A percentile compares a stretch with the other conserved stretches of the same genome.
Evolutionary conservation across 2,113 vertebrate species (phyloP).

Genomic region (Microtus montanus): DNA sequence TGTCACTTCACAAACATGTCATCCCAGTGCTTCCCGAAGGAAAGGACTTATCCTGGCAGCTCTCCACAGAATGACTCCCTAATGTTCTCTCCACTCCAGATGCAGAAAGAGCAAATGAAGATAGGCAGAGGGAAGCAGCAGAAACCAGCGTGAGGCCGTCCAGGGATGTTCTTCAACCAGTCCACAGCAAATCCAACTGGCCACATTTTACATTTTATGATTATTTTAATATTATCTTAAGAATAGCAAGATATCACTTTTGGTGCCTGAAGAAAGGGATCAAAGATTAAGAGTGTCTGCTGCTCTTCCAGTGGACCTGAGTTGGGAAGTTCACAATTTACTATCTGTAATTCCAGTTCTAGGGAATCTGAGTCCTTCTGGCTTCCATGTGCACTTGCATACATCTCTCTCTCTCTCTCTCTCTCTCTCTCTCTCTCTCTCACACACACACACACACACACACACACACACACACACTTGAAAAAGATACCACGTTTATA

Average conservation of each 20-base stretch:
- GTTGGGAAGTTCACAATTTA: neutral
- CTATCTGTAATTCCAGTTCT: neutral
- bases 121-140: neutral
- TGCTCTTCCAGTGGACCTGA: neutral
- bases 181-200: neutral
- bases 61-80: conserved; percentile 23
- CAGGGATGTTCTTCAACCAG: neutral
- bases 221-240: conserved; percentile 22
- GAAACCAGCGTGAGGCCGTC: neutral
- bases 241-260: neutral
- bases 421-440: too few relatives aligned
- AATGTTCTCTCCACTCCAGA: neutral
- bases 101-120: neutral
- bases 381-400: neutral
- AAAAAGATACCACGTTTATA: neutral
- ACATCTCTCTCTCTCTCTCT: too few relatives aligned
- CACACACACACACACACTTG: neutral
- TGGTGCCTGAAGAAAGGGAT: neutral
- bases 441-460: neutral
- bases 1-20: conserved; percentile 40
- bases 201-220: conserved; percentile 1
- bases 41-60: neutral
- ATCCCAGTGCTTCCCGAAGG: neutral
- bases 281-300: too few relatives aligned
- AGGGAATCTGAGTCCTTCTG: neutral